Percentiles rank a stretch among this genome's conserved stretches.
phyloP scores from a whole-genome alignment of 2,888 invertebrate genomes.

The Cactoblastis cactorum region DNA sequence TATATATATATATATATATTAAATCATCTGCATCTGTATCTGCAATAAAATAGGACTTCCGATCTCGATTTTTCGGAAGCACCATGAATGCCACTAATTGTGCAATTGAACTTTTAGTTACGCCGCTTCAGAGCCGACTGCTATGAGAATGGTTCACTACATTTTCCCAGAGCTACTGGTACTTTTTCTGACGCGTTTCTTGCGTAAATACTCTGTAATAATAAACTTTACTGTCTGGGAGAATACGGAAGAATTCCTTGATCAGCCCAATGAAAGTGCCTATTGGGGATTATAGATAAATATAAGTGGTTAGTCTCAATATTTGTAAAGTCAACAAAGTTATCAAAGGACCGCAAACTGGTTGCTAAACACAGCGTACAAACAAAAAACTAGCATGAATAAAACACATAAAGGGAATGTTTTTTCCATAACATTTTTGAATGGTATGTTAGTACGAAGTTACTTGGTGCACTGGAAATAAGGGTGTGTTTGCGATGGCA shows the following conservation, averaged over 20 bases:
- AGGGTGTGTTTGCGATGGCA: constrained; percentile 25
- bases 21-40: no score
- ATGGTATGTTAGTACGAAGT: constrained; percentile 21
- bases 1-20: no score
- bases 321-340: constrained; percentile 61
- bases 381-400: constrained; percentile 58
- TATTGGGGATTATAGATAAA: constrained; percentile 37
- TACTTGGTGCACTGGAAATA: constrained; percentile 31
- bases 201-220: background rate
- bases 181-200: constrained; percentile 21
- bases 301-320: constrained; percentile 49
- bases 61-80: constrained; percentile 72
- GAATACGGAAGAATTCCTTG: background rate
- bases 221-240: background rate
- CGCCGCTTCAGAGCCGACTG: constrained; percentile 33
- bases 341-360: constrained; percentile 68
- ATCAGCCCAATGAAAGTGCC: background rate
- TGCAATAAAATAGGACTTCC: no score
- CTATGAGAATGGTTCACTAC: constrained; percentile 29
- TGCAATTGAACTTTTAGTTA: constrained; percentile 65
- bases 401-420: constrained; percentile 40
- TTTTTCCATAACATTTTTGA: constrained; percentile 29
- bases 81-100: constrained; percentile 55
- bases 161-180: constrained; percentile 30
- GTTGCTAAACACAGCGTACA: constrained; percentile 63